Base-by-base conservation (phyloP, 2,888 invertebrate species). In the Callimorpha dominula region DNA sequence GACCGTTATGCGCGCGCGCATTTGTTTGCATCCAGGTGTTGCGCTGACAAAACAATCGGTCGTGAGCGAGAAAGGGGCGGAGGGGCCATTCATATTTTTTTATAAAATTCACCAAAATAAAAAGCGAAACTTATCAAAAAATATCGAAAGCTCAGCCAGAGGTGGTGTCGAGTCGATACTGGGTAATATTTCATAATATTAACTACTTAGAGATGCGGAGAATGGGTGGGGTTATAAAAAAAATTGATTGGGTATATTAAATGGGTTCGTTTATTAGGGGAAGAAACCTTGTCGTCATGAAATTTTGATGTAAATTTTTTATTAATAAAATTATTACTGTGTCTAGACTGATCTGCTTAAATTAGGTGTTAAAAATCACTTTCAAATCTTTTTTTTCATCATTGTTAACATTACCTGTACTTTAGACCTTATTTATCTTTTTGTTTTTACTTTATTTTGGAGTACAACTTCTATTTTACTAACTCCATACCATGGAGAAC, bases 41-140 rank as follows among this genome's bases (percentile, higher is more conserved):
- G 88, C 87, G 85, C 93, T 95, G 94, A 95, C 95, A 95, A 95
- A 95, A 95, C 95, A 95, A 95, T 95, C 93, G 87, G 91, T 89
- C 91, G 93, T 88, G 89, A 88, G 88, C 89, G 90, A 89, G 89
- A 93, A 93, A 89, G 89, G 93, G 93, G 93, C 94, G 94, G 93
- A 90, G 93, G 88, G 87, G 86, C 90, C 90, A 93, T 94, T 94
- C 94, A 95, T 90, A 93, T 83, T 17, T 91, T 86, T 88, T 90
- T 92, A 91, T 89, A 92, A 94, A 93, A 87, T 92, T 86, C 87
- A 89, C 88, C 85, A 89, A 94, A 94, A 93, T 89, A 90, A 92
- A 90, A 92, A 90, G 89, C 87, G 87, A 88, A 87, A 88, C 78
- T 86, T 81, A 90, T 87, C 89, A 92, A 92, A 90, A 89, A 88